Evolutionary conservation across 2,888 invertebrate species (phyloP), one percentile per base, ranked within the genome.

Genomic region (Polia nebulosa): DNA sequence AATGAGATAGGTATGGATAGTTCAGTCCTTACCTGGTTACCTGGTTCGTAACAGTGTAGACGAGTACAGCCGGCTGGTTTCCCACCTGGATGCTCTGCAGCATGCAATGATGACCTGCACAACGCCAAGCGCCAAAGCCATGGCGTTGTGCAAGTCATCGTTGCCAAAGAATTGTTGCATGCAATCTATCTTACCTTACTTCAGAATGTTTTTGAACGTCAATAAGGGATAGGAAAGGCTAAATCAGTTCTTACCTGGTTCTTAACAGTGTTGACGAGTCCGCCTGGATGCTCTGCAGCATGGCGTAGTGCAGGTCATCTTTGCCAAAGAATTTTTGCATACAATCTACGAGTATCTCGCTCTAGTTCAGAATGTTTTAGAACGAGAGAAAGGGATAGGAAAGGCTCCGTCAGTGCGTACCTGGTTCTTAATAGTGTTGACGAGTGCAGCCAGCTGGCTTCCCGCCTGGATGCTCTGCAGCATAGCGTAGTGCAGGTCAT

Each of bases 291-390:
- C 45, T 22, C 7, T 17, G 1, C 39, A 39, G 6, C 6, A 39
- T 17, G 7, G 98, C 99, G 92, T 98, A 98, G 96, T 99, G 99
- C 53, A 99, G 97, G 92, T 99, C 98, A 92, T 99, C 99, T 95
- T 99, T 99, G 45, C 99, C 99, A 94, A 99, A 99, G 49, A 99
- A 39, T 39, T 39, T 15, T 39, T 17, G 17, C 6, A 39, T 17
- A 6, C 1, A 39, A 3, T 17, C 4, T 39, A 39, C n/a, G n/a
- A n/a, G n/a, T 39, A 29, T 29, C 6, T 20, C 25, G 11, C 39
- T n/a, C 27, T 27, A 15, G 4, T 15, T n/a, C 7, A 56, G 2
- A 5, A n/a, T 29, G 0, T 29, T 44, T 11, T 9, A 3, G 3
- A 57, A 8, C 15, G 13, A 3, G 15, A 27, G 1, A 27, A 45